Conservation (phyloP, 2,888 invertebrate species). For the Ennomos quercinarius region DNA sequence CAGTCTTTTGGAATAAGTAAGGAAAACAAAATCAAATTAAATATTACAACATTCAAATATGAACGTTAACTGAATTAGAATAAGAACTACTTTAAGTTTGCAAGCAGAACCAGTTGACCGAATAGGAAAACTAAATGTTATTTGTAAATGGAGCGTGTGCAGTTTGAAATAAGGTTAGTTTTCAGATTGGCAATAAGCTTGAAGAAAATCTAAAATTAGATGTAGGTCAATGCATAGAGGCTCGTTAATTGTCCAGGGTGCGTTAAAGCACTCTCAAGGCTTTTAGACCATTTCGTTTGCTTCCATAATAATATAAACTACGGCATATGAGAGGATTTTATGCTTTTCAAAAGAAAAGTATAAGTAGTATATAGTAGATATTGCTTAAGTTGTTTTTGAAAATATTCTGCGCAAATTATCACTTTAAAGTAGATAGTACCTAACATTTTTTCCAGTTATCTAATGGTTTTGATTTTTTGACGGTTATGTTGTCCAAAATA, state of each 20-base stretch:
- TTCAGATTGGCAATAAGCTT: conserved; percentile 12
- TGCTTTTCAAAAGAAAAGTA: conserved; percentile 4
- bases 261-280: conserved; percentile 55
- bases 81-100: conserved; percentile 18
- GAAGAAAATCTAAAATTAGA: conserved; percentile 57
- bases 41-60: not conserved
- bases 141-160: not conserved
- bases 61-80: conserved; percentile 2
- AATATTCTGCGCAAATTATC: too few species aligned
- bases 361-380: too few species aligned
- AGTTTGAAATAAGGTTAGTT: not conserved
- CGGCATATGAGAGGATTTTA: not conserved
- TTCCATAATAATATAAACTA: conserved; percentile 18
- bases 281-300: conserved; percentile 43
- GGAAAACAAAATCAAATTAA: not conserved
- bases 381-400: too few species aligned
- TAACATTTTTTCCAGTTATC: too few species aligned
- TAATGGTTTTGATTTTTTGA: too few species aligned
- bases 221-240: conserved; percentile 59
- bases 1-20: not conserved
- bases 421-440: too few species aligned
- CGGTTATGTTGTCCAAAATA: too few species aligned
- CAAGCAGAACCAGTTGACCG: not conserved
- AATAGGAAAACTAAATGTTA: conserved; percentile 5
- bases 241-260: conserved; percentile 60